Base-by-base conservation (phyloP, 1,140 invertebrate species). In the Cyclargus thomasi region DNA sequence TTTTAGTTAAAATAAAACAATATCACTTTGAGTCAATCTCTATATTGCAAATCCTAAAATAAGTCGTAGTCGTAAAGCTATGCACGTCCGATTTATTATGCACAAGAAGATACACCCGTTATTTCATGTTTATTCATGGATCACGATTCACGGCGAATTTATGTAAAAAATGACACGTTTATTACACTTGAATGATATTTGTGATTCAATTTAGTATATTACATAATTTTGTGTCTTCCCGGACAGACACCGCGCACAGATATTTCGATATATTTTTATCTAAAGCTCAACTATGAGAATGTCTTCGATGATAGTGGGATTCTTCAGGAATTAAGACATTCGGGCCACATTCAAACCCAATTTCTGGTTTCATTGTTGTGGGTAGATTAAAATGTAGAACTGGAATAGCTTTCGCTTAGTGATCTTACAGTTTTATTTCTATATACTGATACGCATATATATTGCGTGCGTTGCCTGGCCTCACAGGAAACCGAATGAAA, bases 81-180 rank as follows among this genome's bases (percentile, higher is more conserved):
- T 39, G 36, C 7, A 39, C 7, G 36, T 8, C 10, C 7, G 10
- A 39, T 39, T 4, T 39, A 39, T 39, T 23, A 23, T 23, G 23
- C 6, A 23, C 2, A 6, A 47, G 0, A 47, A 47, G 1, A 2
- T 20, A 59, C 55, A 20, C 17, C 18, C 10, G 20, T 20, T 59
- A 59, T 59, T 59, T 59, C 20, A 59, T 20, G 55, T 59, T 59
- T 59, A 20, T 59, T 59, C 55, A 59, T 11, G 17, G 18, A 59
- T 18, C 20, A 20, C 18, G 55, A 59, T 20, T 18, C 55, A 59
- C 17, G 20, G 55, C 14, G 20, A 59, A 59, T 59, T 59, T 59
- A 59, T 59, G 20, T 21, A 59, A 59, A 59, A 59, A 59, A 59
- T 59, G 55, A 59, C 55, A 59, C 55, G 21, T 59, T 59, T 59